phyloP scores from a whole-genome alignment of 2,888 invertebrate species.

The Pantelozetes paolii region DNA sequence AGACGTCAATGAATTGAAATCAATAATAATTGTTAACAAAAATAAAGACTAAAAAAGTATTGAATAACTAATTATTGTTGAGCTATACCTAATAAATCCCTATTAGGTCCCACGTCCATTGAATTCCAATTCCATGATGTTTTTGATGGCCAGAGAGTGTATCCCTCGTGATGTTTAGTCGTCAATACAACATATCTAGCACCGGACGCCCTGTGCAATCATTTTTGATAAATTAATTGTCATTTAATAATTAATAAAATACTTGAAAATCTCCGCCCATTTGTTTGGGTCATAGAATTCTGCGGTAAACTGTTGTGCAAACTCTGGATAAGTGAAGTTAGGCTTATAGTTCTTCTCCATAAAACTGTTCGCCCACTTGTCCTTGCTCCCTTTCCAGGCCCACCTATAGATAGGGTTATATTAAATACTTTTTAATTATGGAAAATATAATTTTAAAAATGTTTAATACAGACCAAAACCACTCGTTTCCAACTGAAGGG shows the following conservation, averaged over 20 bases:
- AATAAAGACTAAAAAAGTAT: not conserved
- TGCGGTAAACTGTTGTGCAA: slow-evolving; percentile 55
- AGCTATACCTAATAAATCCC: slow-evolving; percentile 54
- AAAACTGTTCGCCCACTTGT: slow-evolving; percentile 50
- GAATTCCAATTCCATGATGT: slow-evolving; percentile 56
- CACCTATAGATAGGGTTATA: slow-evolving; percentile 20
- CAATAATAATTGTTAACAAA: not conserved
- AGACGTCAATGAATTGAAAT: too few species aligned
- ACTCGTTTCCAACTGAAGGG: slow-evolving; percentile 47
- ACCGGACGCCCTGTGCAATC: slow-evolving; percentile 52
- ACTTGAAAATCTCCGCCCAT: slow-evolving; percentile 55
- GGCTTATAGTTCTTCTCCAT: slow-evolving; percentile 55
- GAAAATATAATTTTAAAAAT: not conserved
- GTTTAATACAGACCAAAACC: slow-evolving; percentile 47
- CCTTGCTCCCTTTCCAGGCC: slow-evolving; percentile 45
- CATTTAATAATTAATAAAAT: too few species aligned
- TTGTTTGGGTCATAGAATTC: slow-evolving; percentile 55
- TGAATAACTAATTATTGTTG: slow-evolving; percentile 41
- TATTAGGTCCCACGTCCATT: slow-evolving; percentile 54
- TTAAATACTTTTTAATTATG: slow-evolving; percentile 19
- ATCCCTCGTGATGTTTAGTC: slow-evolving; percentile 57
- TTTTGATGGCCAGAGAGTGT: slow-evolving; percentile 54
- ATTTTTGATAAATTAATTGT: not conserved
- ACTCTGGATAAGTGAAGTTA: slow-evolving; percentile 56
- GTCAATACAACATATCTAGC: slow-evolving; percentile 56